Evolutionary conservation across 1,140 invertebrate species (phyloP), one percentile per base, ranked within the genome.

Genomic region (Sitobion miscanthi): DNA sequence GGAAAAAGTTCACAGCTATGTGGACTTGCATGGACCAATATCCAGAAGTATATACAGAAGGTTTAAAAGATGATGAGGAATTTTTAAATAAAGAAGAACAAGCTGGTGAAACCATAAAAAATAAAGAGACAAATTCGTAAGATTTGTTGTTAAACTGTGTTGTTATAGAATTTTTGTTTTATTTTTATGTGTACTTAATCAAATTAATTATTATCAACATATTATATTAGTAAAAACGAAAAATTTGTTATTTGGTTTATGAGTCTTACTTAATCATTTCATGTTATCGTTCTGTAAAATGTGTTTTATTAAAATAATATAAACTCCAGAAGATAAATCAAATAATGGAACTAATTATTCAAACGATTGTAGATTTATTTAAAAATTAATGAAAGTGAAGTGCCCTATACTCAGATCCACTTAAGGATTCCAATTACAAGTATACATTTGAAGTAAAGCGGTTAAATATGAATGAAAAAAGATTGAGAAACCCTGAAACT

Each of bases 11-110:
- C 95, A 97, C 97, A 95, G 96, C 96, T 62, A 99, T 99, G 98
- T 98, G 98, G 94, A 96, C 97, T n/a, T 99, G 99, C 95, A 99
- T 99, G 97, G 95, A 96, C 7, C 96, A 97, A 93, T 99, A 98
- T 96, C 98, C 99, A 1, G 96, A 97, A 20, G 95, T 99, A 25
- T 99, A 99, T 95, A 97, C 97, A 93, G 97, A 96, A 94, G n/a
- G 91, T 69, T 47, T 90, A 45, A 95, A 95, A 93, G 95, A 95
- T 17, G 94, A 94, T 17, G 95, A 95, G 69, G 95, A 95, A 35
- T 96, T 96, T 47, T 94, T 95, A 38, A 95, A 95, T 35, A 95
- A 95, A 62, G 96, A 96, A 69, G 96, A 96, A 85, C 96, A 97
- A 85, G 52, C 57, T 77, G 49, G 45, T 57, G 87, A 92, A 83